Evolutionary conservation across 1,140 invertebrate species (phyloP), one percentile per base, ranked within the genome.

Genomic region (Orchestia grillus): DNA sequence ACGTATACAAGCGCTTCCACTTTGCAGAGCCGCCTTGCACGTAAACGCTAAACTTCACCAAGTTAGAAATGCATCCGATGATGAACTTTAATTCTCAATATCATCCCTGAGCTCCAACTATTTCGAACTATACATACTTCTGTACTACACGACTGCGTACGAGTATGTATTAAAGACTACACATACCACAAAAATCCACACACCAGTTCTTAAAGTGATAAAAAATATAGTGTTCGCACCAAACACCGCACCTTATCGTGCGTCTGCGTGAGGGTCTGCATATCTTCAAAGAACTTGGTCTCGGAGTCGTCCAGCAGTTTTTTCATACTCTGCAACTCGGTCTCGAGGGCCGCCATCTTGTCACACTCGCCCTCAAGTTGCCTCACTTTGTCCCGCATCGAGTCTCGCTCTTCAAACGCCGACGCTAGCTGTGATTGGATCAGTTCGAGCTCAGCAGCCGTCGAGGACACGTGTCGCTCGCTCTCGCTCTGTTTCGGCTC

Each of bases 311-410:
- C 95, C 28, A 87, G 96, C 42, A 96, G n/a, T 11, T 45, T 94
- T 47, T 96, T 95, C 95, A 96, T 96, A n/a, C 97, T 97, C 53
- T 96, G 96, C 42, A 96, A 95, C 91, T 97, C 94, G 44, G 40
- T 95, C 91, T 96, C 96, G 23, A 96, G 91, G 23, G 96, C 44
- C 16, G 95, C 45, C 57, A 96, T 95, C 53, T 97, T 97, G n/a
- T 97, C 96, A 6, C 96, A 96, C 57, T 97, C 97, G n/a, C 95
- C 96, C 87, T 97, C 97, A 43, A 97, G 96, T 91, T 97, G 96
- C 88, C 96, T 95, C 8, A 97, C 96, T 87, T 90, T n/a, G 44
- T 97, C 44, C 77, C 92, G 96, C 95, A 87, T 90, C 57, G 15
- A 41, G 77, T 95, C 96, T 96, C 19, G 88, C 96, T 62, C 96